Evolutionary conservation across 2,888 invertebrate genomes (phyloP).

Genomic region (Drosophila parthenogenetica): DNA sequence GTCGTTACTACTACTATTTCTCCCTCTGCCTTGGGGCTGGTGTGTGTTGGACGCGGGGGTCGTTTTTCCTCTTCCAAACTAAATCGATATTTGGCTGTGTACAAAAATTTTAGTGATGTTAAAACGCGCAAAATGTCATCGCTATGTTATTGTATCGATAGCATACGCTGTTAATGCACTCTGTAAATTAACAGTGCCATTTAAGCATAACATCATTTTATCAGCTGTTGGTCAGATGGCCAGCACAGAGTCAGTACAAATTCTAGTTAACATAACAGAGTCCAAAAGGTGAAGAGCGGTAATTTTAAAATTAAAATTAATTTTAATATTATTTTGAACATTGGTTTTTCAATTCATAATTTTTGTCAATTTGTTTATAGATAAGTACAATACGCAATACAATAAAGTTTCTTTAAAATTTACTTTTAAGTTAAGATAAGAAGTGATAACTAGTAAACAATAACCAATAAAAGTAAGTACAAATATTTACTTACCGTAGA

Average conservation of each 20-base stretch:
- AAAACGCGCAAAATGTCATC: constrained; percentile 20
- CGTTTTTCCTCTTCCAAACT: constrained; percentile 65
- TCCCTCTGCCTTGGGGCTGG: constrained; percentile 67
- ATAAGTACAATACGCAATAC: too few species aligned
- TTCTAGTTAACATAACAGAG: neutral
- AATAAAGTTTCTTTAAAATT: too few species aligned
- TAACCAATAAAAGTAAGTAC: constrained; percentile 1
- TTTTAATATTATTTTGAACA: too few species aligned
- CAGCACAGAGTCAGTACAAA: too few species aligned
- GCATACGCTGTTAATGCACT: neutral
- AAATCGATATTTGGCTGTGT: constrained; percentile 73
- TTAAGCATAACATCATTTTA: constrained; percentile 1
- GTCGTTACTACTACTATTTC: constrained; percentile 76
- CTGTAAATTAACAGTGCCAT: constrained; percentile 34
- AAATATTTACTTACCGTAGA: neutral
- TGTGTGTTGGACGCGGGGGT: constrained; percentile 67
- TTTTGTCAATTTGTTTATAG: too few species aligned
- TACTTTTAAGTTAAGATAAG: constrained; percentile 3
- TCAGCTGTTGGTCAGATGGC: neutral
- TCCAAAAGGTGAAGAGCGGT: too few species aligned
- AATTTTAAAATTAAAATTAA: too few species aligned
- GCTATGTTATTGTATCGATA: constrained; percentile 25
- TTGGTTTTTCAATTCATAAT: too few species aligned
- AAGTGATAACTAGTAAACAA: neutral
- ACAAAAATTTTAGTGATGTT: constrained; percentile 64